phyloP scores from a whole-genome alignment of 1,140 invertebrate species.

The Panonychus citri region DNA sequence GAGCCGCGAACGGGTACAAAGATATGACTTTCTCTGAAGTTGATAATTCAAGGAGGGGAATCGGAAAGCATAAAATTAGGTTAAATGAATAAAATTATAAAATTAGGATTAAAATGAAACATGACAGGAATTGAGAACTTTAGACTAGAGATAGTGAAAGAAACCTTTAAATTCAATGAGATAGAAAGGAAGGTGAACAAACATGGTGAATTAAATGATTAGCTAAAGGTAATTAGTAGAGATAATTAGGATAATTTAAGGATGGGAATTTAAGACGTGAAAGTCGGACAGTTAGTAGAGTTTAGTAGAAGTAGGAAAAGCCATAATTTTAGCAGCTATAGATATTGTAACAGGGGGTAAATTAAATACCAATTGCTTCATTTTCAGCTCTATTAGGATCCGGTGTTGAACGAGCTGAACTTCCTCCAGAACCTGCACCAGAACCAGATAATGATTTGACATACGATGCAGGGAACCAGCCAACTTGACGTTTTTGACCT shows the following conservation, averaged over 20 bases:
- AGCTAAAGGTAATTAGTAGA: too few species aligned
- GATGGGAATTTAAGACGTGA: too few species aligned
- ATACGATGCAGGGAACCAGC: conserved; percentile 93
- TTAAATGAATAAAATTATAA: neutral
- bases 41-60: neutral
- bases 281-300: too few species aligned
- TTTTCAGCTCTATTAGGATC: neutral
- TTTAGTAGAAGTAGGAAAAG: too few species aligned
- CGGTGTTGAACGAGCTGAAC: neutral
- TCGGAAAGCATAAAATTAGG: neutral
- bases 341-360: too few species aligned
- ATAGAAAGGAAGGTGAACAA: too few species aligned
- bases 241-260: too few species aligned
- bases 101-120: neutral
- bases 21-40: conserved; percentile 2
- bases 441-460: conserved; percentile 45
- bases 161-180: too few species aligned
- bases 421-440: neutral
- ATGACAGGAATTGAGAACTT: too few species aligned
- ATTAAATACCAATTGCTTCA: neutral
- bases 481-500: conserved; percentile 78
- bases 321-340: too few species aligned
- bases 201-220: too few species aligned
- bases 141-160: too few species aligned
- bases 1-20: conserved; percentile 37